Evolutionary conservation across 2,888 invertebrate genomes (phyloP).

Genomic region (Subacronicta megacephala): DNA sequence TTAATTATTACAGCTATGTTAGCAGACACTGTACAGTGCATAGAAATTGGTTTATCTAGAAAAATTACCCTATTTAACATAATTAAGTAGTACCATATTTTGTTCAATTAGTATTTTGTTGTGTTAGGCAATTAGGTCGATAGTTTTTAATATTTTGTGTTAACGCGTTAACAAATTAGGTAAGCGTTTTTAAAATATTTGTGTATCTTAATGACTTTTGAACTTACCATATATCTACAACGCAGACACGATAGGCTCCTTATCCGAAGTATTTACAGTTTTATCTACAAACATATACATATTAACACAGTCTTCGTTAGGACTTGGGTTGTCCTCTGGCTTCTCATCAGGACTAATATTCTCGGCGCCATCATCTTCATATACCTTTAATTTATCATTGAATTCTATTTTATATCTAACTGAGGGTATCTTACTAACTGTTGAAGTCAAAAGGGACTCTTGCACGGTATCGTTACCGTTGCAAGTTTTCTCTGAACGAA

Average conservation of each 20-base stretch:
- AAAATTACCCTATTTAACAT: too few species aligned
- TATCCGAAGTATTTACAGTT: conserved; percentile 79
- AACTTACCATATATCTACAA: conserved; percentile 79
- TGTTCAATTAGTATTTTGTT: too few species aligned
- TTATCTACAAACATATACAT: conserved; percentile 88
- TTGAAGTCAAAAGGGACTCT: conserved; percentile 83
- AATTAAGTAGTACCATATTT: too few species aligned
- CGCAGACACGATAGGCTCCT: conserved; percentile 84
- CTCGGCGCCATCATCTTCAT: conserved; percentile 72
- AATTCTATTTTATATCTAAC: conserved; percentile 84
- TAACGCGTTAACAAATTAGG: conserved; percentile 11
- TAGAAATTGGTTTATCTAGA: background rate
- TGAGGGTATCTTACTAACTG: conserved; percentile 81
- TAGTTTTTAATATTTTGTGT: background rate
- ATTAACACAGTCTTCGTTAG: conserved; percentile 84
- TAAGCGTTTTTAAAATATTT: conserved; percentile 8
- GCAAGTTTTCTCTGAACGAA: conserved; percentile 84
- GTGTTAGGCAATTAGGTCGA: background rate
- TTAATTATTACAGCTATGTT: conserved; percentile 1
- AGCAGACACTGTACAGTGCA: background rate
- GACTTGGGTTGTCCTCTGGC: conserved; percentile 80
- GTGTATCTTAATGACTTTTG: conserved; percentile 25
- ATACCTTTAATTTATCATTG: conserved; percentile 76
- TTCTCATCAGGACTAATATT: conserved; percentile 86
- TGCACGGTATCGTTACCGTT: conserved; percentile 86